Base-by-base conservation (phyloP, 1,140 invertebrate species). In the Bombus confusus region DNA sequence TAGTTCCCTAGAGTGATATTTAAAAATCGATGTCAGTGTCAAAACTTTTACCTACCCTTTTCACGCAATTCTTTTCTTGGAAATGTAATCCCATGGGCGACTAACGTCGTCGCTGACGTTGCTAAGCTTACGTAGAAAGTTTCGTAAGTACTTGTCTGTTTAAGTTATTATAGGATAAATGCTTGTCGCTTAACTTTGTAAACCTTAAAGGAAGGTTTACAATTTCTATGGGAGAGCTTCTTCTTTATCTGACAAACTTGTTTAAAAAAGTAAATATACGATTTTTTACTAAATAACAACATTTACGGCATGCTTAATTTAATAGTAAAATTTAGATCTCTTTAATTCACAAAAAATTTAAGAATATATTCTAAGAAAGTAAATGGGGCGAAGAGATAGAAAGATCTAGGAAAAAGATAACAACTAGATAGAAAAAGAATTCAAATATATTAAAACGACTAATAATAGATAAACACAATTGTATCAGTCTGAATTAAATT, bases 101-200 rank as follows among this genome's bases (percentile, higher is more conserved):
- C 72, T 72, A 84, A 71, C 76, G 66, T 79, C 76, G 83, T 83
- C 31, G 80, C 69, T 85, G 80, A 85, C 88, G 64, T 85, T 81
- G 69, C 73, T 52, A 68, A 77, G 86, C 79, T 90, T 90, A 88
- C 83, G 68, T 47, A 43, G 37, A 86, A 90, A 90, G 68, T 90
- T 86, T 43, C 59, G 89, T 83, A 79, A 90, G 81, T 78, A 85
- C 83, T 83, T 80, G 83, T 90, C 85, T 74, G 75, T 90, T 90
- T 86, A 90, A 90, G 75, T 91, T 90, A 88, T 90, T 80, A 72
- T 59, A 41, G 76, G 75, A 74, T 87, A 85, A 90, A 73, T 72
- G 73, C 71, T 74, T 64, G 41, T 28, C 52, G 66, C 71, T 43
- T 64, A 81, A 80, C 59, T 86, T 59, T n/a, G 31, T 66, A 66